Evolutionary conservation across 2,113 vertebrate genomes (phyloP).

Genomic region (Acinonyx jubatus): DNA sequence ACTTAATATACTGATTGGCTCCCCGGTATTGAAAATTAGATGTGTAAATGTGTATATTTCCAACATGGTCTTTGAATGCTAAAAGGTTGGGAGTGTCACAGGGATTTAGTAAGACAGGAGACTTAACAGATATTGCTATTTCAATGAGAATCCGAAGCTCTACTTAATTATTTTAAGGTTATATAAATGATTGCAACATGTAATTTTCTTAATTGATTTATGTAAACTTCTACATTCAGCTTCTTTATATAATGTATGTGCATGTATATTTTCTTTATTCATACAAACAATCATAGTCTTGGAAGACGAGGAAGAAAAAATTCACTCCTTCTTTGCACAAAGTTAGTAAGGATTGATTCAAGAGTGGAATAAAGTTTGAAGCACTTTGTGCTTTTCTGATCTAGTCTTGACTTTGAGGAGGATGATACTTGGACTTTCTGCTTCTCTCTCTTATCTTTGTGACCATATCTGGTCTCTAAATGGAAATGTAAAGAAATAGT

Average conservation of each 20-base stretch:
- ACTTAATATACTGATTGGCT: not conserved
- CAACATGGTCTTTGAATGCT: not conserved
- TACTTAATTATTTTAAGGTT: slow-evolving; percentile 24
- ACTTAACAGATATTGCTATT: not conserved
- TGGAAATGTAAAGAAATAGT: not conserved
- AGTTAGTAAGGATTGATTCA: not conserved
- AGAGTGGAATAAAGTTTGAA: not conserved
- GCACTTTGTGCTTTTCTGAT: not conserved
- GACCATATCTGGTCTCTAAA: not conserved
- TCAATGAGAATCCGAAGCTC: not conserved
- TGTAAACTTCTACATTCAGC: not conserved
- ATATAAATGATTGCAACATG: not conserved
- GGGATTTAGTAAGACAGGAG: not conserved
- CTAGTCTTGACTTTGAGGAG: not conserved
- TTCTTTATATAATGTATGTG: not conserved
- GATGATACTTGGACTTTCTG: not conserved
- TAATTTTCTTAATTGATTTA: slow-evolving; percentile 48
- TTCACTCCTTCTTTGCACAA: not conserved
- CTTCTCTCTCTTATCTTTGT: not conserved
- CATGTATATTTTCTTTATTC: slow-evolving; percentile 1
- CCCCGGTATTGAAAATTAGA: not conserved
- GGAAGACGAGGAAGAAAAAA: not conserved
- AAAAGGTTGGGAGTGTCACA: not conserved
- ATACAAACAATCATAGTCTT: not conserved
- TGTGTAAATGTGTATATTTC: not conserved